Percentiles rank a stretch among this genome's conserved stretches.
Conservation (phyloP, 2,113 vertebrate species). For the Engystomops pustulosus region DNA sequence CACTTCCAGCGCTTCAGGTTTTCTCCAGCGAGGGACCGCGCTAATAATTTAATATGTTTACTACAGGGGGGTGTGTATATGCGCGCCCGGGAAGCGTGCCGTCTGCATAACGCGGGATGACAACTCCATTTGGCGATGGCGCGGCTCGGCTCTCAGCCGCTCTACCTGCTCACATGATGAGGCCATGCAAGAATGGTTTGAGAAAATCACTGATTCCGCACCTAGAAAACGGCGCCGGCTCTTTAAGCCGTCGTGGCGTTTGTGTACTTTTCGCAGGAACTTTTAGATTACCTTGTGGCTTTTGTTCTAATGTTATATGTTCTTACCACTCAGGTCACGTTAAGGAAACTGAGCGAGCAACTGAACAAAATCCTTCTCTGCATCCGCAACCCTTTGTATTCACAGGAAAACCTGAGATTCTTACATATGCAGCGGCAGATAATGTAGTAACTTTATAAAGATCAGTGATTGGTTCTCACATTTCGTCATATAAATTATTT, state of each 20-base stretch:
- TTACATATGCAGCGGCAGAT: too few species aligned
- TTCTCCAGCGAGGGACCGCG: slow-evolving; percentile 14
- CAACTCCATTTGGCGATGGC: slow-evolving; percentile 38
- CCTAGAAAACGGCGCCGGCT: background rate
- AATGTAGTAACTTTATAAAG: too few species aligned
- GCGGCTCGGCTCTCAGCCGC: slow-evolving; percentile 5
- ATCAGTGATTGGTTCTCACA: too few species aligned
- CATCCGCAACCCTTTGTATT: background rate
- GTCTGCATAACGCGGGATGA: slow-evolving; percentile 44
- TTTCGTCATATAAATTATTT: too few species aligned
- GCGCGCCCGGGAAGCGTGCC: background rate
- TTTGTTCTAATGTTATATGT: background rate
- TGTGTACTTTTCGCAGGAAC: background rate
- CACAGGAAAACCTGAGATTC: too few species aligned
- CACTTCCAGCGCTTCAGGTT: background rate
- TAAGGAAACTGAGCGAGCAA: background rate
- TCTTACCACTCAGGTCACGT: background rate
- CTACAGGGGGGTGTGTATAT: background rate
- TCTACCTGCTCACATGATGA: slow-evolving; percentile 12
- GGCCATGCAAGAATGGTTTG: slow-evolving; percentile 27
- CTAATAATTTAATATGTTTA: slow-evolving; percentile 54
- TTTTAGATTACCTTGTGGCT: slow-evolving; percentile 20
- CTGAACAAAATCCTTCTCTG: background rate
- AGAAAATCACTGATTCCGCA: slow-evolving; percentile 2
- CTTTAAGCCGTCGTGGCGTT: slow-evolving; percentile 8